Conservation (phyloP, 2,888 invertebrate genomes). For the Harmothoe impar region DNA sequence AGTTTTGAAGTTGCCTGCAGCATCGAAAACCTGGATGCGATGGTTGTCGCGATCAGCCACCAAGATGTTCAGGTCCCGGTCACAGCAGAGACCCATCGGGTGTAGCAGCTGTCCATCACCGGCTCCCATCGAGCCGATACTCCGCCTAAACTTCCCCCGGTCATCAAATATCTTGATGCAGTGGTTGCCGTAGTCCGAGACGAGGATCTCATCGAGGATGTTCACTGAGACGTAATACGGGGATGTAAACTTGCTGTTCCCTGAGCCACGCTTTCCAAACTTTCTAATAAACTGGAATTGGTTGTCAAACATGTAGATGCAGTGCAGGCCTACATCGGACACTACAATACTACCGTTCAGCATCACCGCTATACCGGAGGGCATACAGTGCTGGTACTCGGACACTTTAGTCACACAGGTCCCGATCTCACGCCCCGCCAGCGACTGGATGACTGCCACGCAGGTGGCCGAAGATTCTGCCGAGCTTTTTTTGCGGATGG, state of each 20-base stretch:
- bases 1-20: conserved; percentile 74
- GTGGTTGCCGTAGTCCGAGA: conserved; percentile 77
- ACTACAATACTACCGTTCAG: conserved; percentile 74
- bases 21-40: conserved; percentile 77
- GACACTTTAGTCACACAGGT: background rate
- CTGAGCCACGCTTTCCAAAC: conserved; percentile 78
- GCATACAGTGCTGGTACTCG: background rate
- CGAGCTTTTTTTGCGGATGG: conserved; percentile 84
- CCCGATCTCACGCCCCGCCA: conserved; percentile 45
- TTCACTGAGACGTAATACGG: conserved; percentile 76
- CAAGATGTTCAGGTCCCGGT: conserved; percentile 76
- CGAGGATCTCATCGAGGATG: conserved; percentile 76
- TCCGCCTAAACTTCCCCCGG: conserved; percentile 76
- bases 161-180: conserved; percentile 76
- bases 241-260: conserved; percentile 74
- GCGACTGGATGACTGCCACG: conserved; percentile 29
- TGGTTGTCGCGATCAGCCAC: conserved; percentile 79
- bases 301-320: conserved; percentile 73
- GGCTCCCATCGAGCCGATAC: conserved; percentile 74
- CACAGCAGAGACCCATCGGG: conserved; percentile 78
- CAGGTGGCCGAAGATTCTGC: background rate
- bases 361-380: conserved; percentile 75
- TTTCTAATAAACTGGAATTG: conserved; percentile 76
- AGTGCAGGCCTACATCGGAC: conserved; percentile 74
- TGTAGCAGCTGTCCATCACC: conserved; percentile 73